These are phyloP conservation scores for Actinia equina DNA, from an alignment of 64 coral and sea anemone species.

Conservation along the genomic window DNA sequence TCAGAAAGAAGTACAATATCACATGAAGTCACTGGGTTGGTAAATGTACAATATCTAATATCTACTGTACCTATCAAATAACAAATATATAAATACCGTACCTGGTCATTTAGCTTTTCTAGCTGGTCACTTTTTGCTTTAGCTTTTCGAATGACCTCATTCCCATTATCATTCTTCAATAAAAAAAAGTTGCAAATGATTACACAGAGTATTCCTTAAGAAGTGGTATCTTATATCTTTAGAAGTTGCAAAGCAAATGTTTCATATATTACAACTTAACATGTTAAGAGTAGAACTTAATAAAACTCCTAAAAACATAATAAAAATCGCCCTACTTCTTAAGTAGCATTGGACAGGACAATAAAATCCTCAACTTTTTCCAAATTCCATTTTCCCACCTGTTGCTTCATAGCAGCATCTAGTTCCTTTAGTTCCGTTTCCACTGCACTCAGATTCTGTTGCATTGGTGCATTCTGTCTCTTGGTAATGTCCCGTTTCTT, in stretches of 20 bases:
- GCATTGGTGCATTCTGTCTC: slow-evolving; percentile 85
- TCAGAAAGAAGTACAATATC: too few relatives aligned
- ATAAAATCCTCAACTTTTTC: too few relatives aligned
- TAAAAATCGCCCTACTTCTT: too few relatives aligned
- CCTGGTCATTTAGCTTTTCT: slow-evolving; percentile 81
- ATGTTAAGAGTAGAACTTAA: too few relatives aligned
- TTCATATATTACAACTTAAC: too few relatives aligned
- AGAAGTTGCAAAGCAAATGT: too few relatives aligned
- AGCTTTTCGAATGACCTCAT: slow-evolving; percentile 42
- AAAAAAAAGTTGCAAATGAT: not conserved
- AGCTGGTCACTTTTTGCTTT: slow-evolving; percentile 83
- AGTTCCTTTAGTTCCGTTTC: slow-evolving; percentile 59
- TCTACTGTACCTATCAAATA: not conserved
- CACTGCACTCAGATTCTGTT: slow-evolving; percentile 49
- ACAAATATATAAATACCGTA: not conserved
- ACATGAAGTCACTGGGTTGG: too few relatives aligned
- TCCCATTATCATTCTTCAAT: slow-evolving; percentile 51
- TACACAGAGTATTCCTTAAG: too few relatives aligned
- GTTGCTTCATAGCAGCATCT: slow-evolving; percentile 53
- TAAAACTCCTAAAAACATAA: too few relatives aligned
- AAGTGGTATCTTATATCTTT: too few relatives aligned
- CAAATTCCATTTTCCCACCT: slow-evolving; percentile 40
- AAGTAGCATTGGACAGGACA: too few relatives aligned
- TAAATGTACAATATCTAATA: too few relatives aligned
- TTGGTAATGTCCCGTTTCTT: slow-evolving; percentile 56